Base-by-base conservation (phyloP, 2,797 vertebrate species). In the Babyrousa celebensis region DNA sequence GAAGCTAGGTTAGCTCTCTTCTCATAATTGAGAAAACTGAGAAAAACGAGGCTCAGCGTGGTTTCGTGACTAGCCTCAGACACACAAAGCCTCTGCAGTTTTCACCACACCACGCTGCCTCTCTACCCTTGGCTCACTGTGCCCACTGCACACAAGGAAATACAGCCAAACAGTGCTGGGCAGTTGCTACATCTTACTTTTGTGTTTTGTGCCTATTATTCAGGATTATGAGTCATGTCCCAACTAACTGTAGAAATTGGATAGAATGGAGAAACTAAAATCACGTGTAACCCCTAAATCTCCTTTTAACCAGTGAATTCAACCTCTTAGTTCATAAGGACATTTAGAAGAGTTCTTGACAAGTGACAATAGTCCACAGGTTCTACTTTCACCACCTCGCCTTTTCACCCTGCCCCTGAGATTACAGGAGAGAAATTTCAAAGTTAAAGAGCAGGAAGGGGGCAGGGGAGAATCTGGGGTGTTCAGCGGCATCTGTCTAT, bases 311-410 rank as follows among this genome's bases (percentile, higher is more conserved):
- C 56, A 72, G 60, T 15, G 78, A 93, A 85, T 36, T 89, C 74
- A 32, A 48, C 58, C 29, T 80, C 36, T 9, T 48, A 32, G n/a
- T 94, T 87, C 63, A 27, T 68, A 40, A 79, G 60, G 67, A 79
- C 56, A 58, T 93, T 54, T 58, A 82, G 43, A 84, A 95, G 79
- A 78, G 29, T 74, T 84, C 54, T 70, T 80, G 83, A 62, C 48
- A 72, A 80, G 43, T 36, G 36, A 36, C 36, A 36, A 18, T 60
- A 60, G 40, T 80, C 94, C 70, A 79, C 52, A 92, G 54, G 15
- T 89, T 92, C 85, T 82, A 32, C 80, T 95, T 87, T 62, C 43
- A 91, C 67, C 25, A 23, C 8, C 5, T 94, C 88, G 20, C 12
- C 74, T 96, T 91, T 72, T 79, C 40, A 48, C 12, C 27, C 29